Base-by-base conservation (phyloP, 1,140 invertebrate species). In the Megalonaias nervosa region DNA sequence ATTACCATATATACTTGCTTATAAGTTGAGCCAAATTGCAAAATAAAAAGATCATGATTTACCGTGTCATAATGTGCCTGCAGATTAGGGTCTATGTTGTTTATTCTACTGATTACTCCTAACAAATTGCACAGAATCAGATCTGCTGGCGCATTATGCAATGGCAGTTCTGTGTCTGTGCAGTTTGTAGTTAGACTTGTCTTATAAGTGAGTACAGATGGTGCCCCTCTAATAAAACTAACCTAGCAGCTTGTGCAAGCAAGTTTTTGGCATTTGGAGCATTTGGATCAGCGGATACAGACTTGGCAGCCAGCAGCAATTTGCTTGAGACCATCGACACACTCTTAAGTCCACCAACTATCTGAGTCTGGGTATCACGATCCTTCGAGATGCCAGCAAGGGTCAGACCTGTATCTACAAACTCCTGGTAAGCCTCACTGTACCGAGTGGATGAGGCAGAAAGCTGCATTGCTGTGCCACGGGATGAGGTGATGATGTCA, bases 251-350 rank as follows among this genome's bases (percentile, higher is more conserved):
- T 2, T 94, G 93, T 16, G 95, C 93, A 0, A 98, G 90, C 75
- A 97, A 94, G 91, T 97, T 98, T 90, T 96, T 97, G 0, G 95
- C 94, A 88, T 98, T 98, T 0, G 97, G 96, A 65, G 97, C 94
- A 71, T 94, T 94, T 1, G 97, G 95, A 92, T 99, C 97, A 69
- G 95, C 94, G 58, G 96, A 95, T 66, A 98, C 94, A 3, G 94
- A 95, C 92, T 98, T 98, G 13, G 96, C 96, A 6, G 96, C 95
- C 1, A 94, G 93, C 1, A 99, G 91, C 6, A 99, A 92, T 81
- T 97, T 97, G 67, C 95, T 95, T 0, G 97, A 98, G 57, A 94
- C 95, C 65, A 95, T 94, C 0, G 96, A 96, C 1, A 99, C 95
- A 78, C 94, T 96, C 85, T 96, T 96, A 81, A 99, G 92, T 0